phyloP scores from a whole-genome alignment of 2,888 invertebrate species.

The Rhingia campestris region DNA sequence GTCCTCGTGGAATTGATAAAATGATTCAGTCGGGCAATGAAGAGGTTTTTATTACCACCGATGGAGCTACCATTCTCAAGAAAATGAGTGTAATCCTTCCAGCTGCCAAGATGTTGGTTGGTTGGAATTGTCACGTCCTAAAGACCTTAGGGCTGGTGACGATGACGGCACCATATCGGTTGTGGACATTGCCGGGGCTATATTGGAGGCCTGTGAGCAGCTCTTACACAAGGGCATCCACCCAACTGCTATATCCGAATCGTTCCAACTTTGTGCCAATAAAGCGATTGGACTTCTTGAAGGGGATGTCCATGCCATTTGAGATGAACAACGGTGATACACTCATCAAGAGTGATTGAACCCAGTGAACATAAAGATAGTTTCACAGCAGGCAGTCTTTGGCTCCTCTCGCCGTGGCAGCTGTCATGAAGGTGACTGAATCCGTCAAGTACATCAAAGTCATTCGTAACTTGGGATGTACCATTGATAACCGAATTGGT shows the following conservation, averaged over 20 bases:
- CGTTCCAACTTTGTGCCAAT: constrained; percentile 90
- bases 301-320: constrained; percentile 92
- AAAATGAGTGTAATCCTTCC: constrained; percentile 99
- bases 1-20: constrained; percentile 99
- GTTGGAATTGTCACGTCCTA: constrained; percentile 98
- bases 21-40: constrained; percentile 99
- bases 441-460: constrained; percentile 96
- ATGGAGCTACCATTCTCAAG: constrained; percentile 99
- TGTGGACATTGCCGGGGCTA: constrained; percentile 97
- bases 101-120: constrained; percentile 99
- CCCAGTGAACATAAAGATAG: constrained; percentile 99
- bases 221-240: constrained; percentile 97
- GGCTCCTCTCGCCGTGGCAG: constrained; percentile 98
- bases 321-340: constrained; percentile 93
- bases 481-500: constrained; percentile 98
- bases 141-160: constrained; percentile 99
- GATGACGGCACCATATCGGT: constrained; percentile 99
- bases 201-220: constrained; percentile 96
- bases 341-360: constrained; percentile 96
- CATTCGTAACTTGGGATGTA: constrained; percentile 97
- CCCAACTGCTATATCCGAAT: constrained; percentile 98
- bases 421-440: constrained; percentile 89
- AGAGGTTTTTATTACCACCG: constrained; percentile 99
- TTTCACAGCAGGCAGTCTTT: constrained; percentile 97
- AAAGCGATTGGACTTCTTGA: constrained; percentile 87